Conservation (phyloP, 2,797 vertebrate species). For the Smutsia gigantea region DNA sequence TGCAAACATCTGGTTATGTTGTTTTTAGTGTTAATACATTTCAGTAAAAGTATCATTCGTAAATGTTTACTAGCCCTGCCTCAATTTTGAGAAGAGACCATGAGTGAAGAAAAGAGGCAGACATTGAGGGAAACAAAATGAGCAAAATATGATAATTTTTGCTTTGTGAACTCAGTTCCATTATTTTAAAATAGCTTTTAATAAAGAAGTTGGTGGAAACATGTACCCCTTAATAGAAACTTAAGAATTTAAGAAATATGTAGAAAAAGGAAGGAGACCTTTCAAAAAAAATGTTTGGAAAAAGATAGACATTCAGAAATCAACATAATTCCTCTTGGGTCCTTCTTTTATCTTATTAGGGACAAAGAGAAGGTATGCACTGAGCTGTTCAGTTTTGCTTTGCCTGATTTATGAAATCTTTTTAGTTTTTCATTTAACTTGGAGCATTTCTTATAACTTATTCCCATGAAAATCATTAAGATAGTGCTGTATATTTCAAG, state of each 20-base stretch:
- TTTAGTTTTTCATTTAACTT: constrained; percentile 7
- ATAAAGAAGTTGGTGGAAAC: not conserved
- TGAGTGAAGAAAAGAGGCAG: not conserved
- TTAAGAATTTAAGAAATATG: not conserved
- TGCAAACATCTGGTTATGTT: not conserved
- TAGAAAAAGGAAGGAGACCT: not conserved
- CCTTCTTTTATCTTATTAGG: not conserved
- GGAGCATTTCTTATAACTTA: not conserved
- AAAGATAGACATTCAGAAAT: not conserved
- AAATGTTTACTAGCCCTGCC: not conserved
- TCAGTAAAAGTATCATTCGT: not conserved
- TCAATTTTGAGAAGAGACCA: not conserved
- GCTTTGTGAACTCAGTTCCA: not conserved
- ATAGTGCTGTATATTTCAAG: not conserved
- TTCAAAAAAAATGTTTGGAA: not conserved
- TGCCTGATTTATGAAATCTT: not conserved
- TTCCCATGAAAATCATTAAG: constrained; percentile 69
- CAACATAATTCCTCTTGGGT: not conserved
- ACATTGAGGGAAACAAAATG: not conserved
- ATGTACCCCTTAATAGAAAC: not conserved
- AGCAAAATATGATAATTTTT: not conserved
- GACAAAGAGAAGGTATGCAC: not conserved
- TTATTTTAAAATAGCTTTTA: not conserved
- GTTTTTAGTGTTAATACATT: not conserved
- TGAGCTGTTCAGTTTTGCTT: not conserved